Evolutionary conservation across 2,797 vertebrate genomes (phyloP).

Genomic region (Hippopotamyrus pictus): DNA sequence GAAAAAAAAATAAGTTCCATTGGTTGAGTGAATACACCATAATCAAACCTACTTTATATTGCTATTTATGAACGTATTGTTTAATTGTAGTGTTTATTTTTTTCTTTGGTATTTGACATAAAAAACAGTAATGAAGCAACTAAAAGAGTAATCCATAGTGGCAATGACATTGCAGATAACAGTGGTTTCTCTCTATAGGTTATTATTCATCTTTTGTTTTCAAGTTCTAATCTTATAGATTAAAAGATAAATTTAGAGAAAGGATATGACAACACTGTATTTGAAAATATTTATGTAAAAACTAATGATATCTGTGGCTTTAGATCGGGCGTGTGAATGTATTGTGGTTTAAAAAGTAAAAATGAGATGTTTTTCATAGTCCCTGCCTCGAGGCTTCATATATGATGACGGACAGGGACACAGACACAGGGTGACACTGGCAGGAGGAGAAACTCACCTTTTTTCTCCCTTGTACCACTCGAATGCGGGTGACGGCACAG

Average conservation of each 20-base stretch:
- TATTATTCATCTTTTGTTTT: not conserved
- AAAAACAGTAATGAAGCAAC: not conserved
- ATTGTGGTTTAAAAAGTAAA: not conserved
- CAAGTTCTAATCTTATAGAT: not conserved
- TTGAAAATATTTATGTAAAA: not conserved
- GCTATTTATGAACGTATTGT: not conserved
- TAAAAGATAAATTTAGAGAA: not conserved
- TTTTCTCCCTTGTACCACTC: slow-evolving; percentile 98
- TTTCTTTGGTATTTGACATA: not conserved
- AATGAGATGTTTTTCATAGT: not conserved
- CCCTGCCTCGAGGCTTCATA: not conserved
- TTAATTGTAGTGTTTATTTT: not conserved
- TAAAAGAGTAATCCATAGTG: not conserved
- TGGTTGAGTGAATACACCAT: not conserved
- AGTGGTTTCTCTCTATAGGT: not conserved
- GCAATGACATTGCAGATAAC: not conserved
- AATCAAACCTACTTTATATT: not conserved
- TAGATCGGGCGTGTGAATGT: not conserved
- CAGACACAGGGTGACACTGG: not conserved
- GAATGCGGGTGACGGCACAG: slow-evolving; percentile 82
- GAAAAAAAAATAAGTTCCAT: not conserved
- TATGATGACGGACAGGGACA: not conserved
- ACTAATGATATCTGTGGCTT: not conserved
- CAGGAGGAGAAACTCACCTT: slow-evolving; percentile 68
- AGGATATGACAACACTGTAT: not conserved